phyloP scores from a whole-genome alignment of 2,113 vertebrate genomes.

The Electrona antarctica region DNA sequence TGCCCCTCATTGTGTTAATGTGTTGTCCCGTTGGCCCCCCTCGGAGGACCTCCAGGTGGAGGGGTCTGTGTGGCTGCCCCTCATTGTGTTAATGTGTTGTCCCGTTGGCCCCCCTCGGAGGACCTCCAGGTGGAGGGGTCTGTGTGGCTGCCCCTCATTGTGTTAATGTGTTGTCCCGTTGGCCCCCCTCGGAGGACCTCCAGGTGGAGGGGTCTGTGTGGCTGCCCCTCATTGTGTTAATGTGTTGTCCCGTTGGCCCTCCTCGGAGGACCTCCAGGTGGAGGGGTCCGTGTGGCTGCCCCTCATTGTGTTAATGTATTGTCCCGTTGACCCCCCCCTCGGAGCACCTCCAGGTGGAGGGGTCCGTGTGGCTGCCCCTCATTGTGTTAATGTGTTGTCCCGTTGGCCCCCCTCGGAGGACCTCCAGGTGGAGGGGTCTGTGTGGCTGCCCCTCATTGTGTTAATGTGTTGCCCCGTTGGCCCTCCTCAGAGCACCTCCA shows the following conservation, averaged over 20 bases:
- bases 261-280: constrained; percentile 86
- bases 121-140: constrained; percentile 91
- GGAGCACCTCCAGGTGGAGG: constrained; percentile 89
- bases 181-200: constrained; percentile 78
- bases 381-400: no score
- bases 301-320: no score
- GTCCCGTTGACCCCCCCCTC: constrained; percentile 37
- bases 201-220: constrained; percentile 90
- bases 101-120: constrained; percentile 50
- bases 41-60: constrained; percentile 89
- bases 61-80: constrained; percentile 90
- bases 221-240: no score
- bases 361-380: constrained; percentile 93
- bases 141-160: no score
- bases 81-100: no score
- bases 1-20: no score
- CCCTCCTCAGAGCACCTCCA: constrained; percentile 74
- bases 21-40: no score
- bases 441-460: no score
- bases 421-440: constrained; percentile 89
- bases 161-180: no score
- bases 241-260: no score
- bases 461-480: no score
- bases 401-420: constrained; percentile 69
- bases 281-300: constrained; percentile 91